These are phyloP conservation scores for Drosophila sproati DNA, from an alignment of 1,140 invertebrate genomes.

Conservation along the genomic window DNA sequence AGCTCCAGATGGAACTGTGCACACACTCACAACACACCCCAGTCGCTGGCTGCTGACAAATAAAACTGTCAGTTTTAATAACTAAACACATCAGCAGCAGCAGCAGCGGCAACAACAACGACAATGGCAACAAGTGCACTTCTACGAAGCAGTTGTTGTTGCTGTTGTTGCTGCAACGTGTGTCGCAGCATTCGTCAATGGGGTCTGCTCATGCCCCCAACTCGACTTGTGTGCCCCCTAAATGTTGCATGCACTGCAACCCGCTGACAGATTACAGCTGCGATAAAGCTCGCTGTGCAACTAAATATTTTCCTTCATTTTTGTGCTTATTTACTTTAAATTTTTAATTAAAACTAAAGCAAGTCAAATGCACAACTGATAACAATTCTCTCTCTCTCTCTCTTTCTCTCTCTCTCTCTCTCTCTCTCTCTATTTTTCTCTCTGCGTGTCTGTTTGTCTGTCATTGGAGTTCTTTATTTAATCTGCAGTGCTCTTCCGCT, in stretches of 20 bases:
- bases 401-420: conserved; percentile 4
- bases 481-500: conserved; percentile 25
- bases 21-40: not conserved
- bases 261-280: conserved; percentile 79
- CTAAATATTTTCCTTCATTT: conserved; percentile 35
- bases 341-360: conserved; percentile 69
- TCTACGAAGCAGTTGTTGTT: conserved; percentile 30
- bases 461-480: conserved; percentile 28
- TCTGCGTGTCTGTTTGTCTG: conserved; percentile 1
- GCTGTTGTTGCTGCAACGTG: conserved; percentile 8
- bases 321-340: conserved; percentile 14
- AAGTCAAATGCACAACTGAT: conserved; percentile 56
- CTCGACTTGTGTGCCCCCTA: conserved; percentile 30
- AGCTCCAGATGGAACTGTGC: conserved; percentile 29
- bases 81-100: conserved; percentile 61
- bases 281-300: conserved; percentile 56
- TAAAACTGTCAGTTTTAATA: conserved; percentile 83
- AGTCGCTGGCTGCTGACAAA: conserved; percentile 66
- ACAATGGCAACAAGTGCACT: conserved; percentile 52
- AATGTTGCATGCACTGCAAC: conserved; percentile 4
- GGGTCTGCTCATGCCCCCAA: not conserved
- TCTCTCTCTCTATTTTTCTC: conserved; percentile 17
- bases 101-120: conserved; percentile 15
- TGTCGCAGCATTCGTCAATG: conserved; percentile 44
- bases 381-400: conserved; percentile 38